Percentiles rank a stretch among this genome's conserved stretches.
Evolutionary conservation across 2,797 vertebrate genomes (phyloP).

Genomic region (Sternotherus odoratus): DNA sequence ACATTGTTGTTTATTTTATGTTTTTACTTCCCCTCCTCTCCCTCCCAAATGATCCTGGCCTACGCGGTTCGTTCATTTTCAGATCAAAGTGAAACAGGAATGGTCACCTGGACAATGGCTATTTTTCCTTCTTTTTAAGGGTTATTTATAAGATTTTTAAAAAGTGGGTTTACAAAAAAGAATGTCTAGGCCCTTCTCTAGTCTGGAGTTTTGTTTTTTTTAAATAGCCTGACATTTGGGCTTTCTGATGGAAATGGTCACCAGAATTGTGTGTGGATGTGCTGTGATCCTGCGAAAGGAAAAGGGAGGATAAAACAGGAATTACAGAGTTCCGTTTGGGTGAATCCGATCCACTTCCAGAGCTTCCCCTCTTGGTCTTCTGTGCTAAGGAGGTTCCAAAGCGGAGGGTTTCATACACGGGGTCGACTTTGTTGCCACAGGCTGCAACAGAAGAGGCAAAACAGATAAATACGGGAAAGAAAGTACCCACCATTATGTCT

Average conservation of each 20-base stretch:
- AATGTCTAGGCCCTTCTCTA: not conserved
- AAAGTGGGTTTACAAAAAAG: not conserved
- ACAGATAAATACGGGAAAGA: not conserved
- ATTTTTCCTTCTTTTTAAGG: not conserved
- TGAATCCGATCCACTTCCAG: conserved; percentile 91
- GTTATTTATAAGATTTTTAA: not conserved
- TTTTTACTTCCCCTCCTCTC: not conserved
- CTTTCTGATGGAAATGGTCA: not conserved
- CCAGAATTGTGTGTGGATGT: not conserved
- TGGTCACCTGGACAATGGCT: not conserved
- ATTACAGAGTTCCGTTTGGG: conserved; percentile 94
- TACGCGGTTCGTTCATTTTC: not conserved
- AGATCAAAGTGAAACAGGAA: not conserved
- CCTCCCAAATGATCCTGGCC: not conserved
- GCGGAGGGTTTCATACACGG: conserved; percentile 96
- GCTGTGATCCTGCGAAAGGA: not conserved
- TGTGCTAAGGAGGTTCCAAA: conserved; percentile 98
- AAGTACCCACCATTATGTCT: not conserved
- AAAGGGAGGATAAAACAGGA: not conserved
- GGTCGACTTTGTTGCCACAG: conserved; percentile 97
- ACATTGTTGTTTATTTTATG: not conserved
- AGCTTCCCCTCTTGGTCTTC: conserved; percentile 91
- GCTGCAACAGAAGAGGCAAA: conserved; percentile 82
- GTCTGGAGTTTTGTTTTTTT: not conserved
- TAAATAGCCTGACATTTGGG: not conserved